Percentiles rank a stretch among this genome's conserved stretches.
These are phyloP conservation scores for Eremobia ochroleuca DNA, from an alignment of 2,888 invertebrate species.

Conservation along the genomic window DNA sequence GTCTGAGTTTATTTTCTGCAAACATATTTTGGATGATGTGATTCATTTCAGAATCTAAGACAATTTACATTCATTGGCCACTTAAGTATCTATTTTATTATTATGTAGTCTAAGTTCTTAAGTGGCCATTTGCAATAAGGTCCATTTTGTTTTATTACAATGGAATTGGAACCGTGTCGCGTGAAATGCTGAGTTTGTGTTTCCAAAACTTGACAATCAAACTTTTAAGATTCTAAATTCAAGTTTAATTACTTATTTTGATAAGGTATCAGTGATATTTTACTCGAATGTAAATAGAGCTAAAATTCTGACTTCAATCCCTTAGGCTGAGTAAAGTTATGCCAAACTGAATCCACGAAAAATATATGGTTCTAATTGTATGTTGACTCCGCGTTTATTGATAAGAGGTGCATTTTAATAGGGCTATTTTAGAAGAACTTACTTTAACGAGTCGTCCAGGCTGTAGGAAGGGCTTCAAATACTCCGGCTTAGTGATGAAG, in stretches of 20 bases:
- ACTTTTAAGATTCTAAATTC: neutral
- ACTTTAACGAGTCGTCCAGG: conserved; percentile 98
- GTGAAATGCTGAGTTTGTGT: neutral
- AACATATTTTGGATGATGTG: neutral
- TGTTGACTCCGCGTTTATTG: neutral
- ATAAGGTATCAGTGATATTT: neutral
- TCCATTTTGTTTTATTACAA: neutral
- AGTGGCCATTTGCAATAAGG: neutral
- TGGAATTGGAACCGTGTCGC: neutral
- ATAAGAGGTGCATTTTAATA: neutral
- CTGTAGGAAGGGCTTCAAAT: conserved; percentile 98
- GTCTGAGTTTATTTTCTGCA: neutral
- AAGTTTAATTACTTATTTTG: neutral
- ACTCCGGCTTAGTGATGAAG: conserved; percentile 96
- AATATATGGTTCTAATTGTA: neutral
- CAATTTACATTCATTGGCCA: neutral
- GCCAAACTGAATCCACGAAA: neutral
- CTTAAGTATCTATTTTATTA: neutral
- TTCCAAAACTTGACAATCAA: neutral
- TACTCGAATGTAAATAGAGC: neutral
- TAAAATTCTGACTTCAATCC: neutral
- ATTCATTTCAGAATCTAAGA: too few species aligned
- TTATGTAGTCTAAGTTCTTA: neutral
- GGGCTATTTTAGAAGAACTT: conserved; percentile 37
- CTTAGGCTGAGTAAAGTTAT: neutral